Conservation (phyloP, 2,113 vertebrate species). For the Blennius ocellaris region DNA sequence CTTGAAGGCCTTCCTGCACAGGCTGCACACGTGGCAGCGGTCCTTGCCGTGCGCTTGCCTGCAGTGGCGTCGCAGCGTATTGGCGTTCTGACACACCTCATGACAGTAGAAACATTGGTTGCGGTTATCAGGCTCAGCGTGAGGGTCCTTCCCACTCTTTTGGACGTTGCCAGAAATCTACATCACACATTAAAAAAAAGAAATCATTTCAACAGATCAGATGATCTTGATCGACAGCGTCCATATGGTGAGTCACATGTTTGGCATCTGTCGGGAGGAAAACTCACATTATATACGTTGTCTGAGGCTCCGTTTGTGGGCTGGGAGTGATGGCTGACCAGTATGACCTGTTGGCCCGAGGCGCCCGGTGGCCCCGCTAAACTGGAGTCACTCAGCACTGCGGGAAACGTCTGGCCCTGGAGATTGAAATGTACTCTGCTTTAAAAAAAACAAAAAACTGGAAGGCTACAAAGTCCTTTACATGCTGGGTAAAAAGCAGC, state of each 20-base stretch:
- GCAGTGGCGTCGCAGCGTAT: conserved; percentile 89
- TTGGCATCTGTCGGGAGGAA: not conserved
- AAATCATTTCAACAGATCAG: not conserved
- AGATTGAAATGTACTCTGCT: not conserved
- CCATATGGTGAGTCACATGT: not conserved
- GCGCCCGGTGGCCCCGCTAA: conserved; percentile 82
- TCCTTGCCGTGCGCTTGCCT: conserved; percentile 88
- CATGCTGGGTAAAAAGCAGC: too few relatives aligned
- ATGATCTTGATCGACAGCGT: not conserved
- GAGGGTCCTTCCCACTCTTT: conserved; percentile 76
- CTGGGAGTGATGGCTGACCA: conserved; percentile 90
- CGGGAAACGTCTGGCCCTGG: conserved; percentile 91
- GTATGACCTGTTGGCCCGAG: conserved; percentile 90
- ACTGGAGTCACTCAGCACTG: conserved; percentile 88
- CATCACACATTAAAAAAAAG: conserved; percentile 12
- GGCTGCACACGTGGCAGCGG: conserved; percentile 90
- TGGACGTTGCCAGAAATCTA: conserved; percentile 85
- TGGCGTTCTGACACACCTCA: conserved; percentile 86
- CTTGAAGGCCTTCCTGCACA: conserved; percentile 97
- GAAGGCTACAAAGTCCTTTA: too few relatives aligned
- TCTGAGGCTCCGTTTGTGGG: conserved; percentile 62
- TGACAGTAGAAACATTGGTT: conserved; percentile 93
- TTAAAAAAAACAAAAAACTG: not conserved
- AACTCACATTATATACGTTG: conserved; percentile 73
- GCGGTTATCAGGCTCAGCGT: conserved; percentile 82